Evolutionary conservation across 2,888 invertebrate species (phyloP), one percentile per base, ranked within the genome.

Genomic region (Apocheima hispidaria): DNA sequence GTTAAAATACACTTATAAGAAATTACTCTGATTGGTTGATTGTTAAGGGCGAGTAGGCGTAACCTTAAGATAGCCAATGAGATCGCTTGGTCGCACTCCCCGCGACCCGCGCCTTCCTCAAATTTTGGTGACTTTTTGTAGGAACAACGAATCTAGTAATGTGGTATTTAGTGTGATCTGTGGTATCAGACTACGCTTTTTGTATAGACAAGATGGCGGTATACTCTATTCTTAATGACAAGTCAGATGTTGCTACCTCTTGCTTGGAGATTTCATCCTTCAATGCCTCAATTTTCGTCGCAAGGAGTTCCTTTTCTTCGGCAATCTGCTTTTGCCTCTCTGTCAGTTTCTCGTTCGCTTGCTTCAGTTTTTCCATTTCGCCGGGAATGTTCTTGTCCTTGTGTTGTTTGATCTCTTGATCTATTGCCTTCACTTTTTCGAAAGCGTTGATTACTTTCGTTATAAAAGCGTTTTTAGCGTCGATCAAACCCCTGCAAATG

Each of bases 211-310:
- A n/a, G n/a, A n/a, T n/a, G n/a, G n/a, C n/a, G n/a, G n/a, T n/a
- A 26, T 26, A 7, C 5, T 1, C 9, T 26, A 7, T 26, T 26
- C 3, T 2, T 26, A 26, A 14, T 1, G 14, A 14, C 14, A 5
- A 14, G 6, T 14, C 5, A 16, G 7, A 26, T 14, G 7, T 20
- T 10, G 28, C 41, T 72, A 89, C 93, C 80, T 89, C 93, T 68
- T 94, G 94, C 74, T 94, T 94, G 0, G 94, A 90, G 16, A 95
- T 87, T 69, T 95, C 94, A 68, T 93, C 93, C 74, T 93, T 94
- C 40, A 95, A 81, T 6, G 81, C 82, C 21, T 95, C 93, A 35
- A 95, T 92, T 58, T 90, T 86, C 64, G 93, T 88, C 1, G 89
- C 86, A 7, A 93, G 86, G 2, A 85, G 82, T 61, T 90, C 88